A percentile compares a stretch with the other conserved stretches of the same genome.
Conservation (phyloP, 2,113 vertebrate species). For the Hypomesus transpacificus region DNA sequence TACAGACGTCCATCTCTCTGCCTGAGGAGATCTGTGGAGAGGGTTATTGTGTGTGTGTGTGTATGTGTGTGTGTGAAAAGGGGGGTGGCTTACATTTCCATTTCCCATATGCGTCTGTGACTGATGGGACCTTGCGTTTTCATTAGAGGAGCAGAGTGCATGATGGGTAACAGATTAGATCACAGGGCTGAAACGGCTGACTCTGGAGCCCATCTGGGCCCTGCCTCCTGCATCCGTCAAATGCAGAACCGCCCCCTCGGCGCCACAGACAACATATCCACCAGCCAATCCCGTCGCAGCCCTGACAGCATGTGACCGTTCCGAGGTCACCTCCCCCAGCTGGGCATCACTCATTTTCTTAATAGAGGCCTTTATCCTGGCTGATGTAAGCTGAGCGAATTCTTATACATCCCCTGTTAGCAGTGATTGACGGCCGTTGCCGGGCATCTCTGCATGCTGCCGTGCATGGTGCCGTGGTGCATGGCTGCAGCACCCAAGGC, state of each 20-base stretch:
- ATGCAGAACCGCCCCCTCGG: not conserved
- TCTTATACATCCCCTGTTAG: slow-evolving; percentile 36
- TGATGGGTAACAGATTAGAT: slow-evolving; percentile 72
- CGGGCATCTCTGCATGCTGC: slow-evolving; percentile 28
- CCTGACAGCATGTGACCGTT: slow-evolving; percentile 33
- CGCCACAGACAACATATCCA: slow-evolving; percentile 5
- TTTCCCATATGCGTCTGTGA: slow-evolving; percentile 58
- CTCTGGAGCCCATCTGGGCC: slow-evolving; percentile 50
- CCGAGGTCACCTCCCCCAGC: slow-evolving; percentile 50
- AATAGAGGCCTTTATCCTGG: slow-evolving; percentile 63
- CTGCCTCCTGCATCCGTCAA: slow-evolving; percentile 53
- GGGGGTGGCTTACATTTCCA: slow-evolving; percentile 55
- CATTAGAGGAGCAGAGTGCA: slow-evolving; percentile 65
- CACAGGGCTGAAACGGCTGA: slow-evolving; percentile 56
- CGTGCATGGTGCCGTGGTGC: slow-evolving; percentile 47
- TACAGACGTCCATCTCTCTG: slow-evolving; percentile 26
- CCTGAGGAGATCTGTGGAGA: slow-evolving; percentile 28
- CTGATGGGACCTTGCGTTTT: slow-evolving; percentile 66
- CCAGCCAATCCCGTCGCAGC: slow-evolving; percentile 39
- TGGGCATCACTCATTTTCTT: slow-evolving; percentile 57
- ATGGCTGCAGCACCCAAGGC: slow-evolving; percentile 55
- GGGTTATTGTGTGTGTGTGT: slow-evolving; percentile 1
- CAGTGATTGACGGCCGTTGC: slow-evolving; percentile 45
- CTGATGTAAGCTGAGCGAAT: slow-evolving; percentile 47
- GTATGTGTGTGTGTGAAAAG: slow-evolving; percentile 4